phyloP scores from a whole-genome alignment of 1,140 invertebrate species.

The Habropoda laboriosa region DNA sequence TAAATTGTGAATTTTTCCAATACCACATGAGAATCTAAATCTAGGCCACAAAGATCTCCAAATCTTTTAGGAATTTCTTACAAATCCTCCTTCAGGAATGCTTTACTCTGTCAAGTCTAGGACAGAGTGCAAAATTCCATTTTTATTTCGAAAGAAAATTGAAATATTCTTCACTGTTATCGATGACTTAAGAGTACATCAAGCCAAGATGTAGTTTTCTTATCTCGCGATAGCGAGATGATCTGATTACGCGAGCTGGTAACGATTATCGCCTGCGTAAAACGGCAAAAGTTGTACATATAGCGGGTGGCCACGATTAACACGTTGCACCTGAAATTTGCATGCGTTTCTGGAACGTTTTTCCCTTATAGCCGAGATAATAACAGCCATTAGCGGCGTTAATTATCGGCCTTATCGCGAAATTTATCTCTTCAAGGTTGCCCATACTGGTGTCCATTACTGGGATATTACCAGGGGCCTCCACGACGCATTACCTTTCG shows the following conservation, averaged over 20 bases:
- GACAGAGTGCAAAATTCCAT: too few species aligned
- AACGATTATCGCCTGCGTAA: background rate
- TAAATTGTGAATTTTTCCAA: too few species aligned
- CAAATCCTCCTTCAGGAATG: too few species aligned
- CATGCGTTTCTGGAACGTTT: constrained; percentile 27
- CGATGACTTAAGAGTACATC: too few species aligned
- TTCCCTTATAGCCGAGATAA: constrained; percentile 25
- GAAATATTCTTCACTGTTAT: too few species aligned
- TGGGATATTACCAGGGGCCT: constrained; percentile 14
- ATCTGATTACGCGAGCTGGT: constrained; percentile 7
- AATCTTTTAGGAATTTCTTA: too few species aligned
- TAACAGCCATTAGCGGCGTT: constrained; percentile 37
- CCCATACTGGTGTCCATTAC: constrained; percentile 28
- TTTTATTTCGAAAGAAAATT: too few species aligned
- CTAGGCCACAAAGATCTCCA: too few species aligned
- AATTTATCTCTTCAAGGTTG: constrained; percentile 48
- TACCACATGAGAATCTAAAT: too few species aligned
- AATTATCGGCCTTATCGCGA: constrained; percentile 45
- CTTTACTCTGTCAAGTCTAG: too few species aligned
- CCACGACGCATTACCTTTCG: background rate
- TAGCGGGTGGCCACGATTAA: background rate
- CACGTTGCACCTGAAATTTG: constrained; percentile 22
- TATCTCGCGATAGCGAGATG: background rate
- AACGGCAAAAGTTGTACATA: constrained; percentile 4
- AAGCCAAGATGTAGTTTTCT: too few species aligned